Evolutionary conservation across 2,113 vertebrate species (phyloP).

Genomic region (Drymodes brunneopygia): DNA sequence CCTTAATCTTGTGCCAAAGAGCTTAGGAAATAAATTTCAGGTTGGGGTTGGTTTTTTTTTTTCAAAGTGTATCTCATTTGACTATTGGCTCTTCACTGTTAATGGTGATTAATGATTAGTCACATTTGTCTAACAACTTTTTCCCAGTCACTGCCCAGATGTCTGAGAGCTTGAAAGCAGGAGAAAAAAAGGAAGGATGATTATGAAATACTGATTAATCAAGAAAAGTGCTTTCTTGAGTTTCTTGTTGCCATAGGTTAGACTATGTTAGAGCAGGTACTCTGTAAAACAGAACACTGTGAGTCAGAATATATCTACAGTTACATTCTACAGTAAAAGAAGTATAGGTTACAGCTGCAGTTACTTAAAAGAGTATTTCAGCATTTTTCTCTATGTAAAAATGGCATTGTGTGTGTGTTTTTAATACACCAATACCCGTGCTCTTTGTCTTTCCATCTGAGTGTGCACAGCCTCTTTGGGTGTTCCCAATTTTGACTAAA

Average conservation of each 20-base stretch:
- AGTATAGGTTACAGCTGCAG: not conserved
- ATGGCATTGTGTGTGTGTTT: not conserved
- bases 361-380: not conserved
- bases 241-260: not conserved
- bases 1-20: not conserved
- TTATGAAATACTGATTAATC: not conserved
- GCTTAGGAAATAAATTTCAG: not conserved
- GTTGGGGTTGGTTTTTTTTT: not conserved
- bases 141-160: not conserved
- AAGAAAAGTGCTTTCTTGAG: not conserved
- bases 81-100: not conserved
- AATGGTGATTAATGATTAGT: not conserved
- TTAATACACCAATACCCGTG: not conserved
- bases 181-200: not conserved
- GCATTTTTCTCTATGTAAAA: not conserved
- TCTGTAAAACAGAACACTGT: not conserved
- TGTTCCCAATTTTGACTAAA: conserved; percentile 38
- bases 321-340: not conserved
- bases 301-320: not conserved
- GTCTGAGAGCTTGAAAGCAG: not conserved
- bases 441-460: not conserved
- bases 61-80: not conserved
- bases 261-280: not conserved
- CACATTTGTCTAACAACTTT: not conserved
- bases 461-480: conserved; percentile 1